phyloP scores from a whole-genome alignment of 2,888 invertebrate species.

The Eurois occulta region DNA sequence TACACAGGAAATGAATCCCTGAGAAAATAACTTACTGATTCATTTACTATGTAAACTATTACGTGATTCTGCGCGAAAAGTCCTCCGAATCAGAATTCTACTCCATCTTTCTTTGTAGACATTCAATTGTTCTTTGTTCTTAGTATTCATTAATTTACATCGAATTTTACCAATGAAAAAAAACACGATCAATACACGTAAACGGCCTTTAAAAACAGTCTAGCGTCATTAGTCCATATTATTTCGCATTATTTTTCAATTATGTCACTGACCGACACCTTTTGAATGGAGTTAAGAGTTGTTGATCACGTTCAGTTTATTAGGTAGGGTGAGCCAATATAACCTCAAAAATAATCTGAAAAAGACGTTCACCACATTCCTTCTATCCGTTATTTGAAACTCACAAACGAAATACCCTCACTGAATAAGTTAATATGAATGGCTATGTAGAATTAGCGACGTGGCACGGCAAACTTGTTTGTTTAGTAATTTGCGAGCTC shows the following conservation, averaged over 20 bases:
- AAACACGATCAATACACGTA: background rate
- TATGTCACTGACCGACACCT: background rate
- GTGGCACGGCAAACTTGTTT: conserved; percentile 51
- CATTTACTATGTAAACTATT: background rate
- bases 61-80: background rate
- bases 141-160: background rate
- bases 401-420: conserved; percentile 1
- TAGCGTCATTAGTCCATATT: background rate
- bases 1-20: background rate
- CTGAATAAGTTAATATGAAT: conserved; percentile 57
- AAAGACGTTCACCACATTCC: background rate
- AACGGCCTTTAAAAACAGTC: background rate
- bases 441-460: conserved; percentile 60
- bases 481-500: conserved; percentile 46
- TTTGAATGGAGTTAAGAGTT: background rate
- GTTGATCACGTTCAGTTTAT: background rate
- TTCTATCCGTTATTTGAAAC: background rate
- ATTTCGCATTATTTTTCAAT: no score
- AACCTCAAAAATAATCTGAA: background rate
- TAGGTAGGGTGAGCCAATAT: background rate
- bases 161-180: background rate
- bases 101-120: background rate
- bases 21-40: no score
- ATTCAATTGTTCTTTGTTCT: background rate
- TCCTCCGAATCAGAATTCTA: background rate